Evolutionary conservation across 2,888 invertebrate genomes (phyloP), one percentile per base, ranked within the genome.

Genomic region (Blomia tropicalis): DNA sequence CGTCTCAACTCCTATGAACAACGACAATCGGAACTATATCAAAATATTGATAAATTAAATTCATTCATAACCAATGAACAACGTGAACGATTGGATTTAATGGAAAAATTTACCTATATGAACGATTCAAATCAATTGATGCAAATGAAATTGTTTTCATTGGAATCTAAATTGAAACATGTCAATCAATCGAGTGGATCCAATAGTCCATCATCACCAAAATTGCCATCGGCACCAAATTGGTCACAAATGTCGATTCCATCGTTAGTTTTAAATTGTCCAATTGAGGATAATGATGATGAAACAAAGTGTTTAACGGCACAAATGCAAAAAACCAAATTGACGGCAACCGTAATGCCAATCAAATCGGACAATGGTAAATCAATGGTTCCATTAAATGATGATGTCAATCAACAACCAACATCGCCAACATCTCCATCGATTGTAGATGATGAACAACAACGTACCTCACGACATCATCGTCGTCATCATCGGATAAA

Each of bases 401-500:
- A 27, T 47, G 11, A 27, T 7, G 36, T 17, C 7, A 36, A 17
- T 36, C 7, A 7, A 47, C 22, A 14, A 23, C 2, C 29, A 31
- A 31, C 2, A 22, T 56, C 29, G 23, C 2, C 56, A 27, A 19
- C 29, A 7, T 27, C 22, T 22, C 36, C 25, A 27, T 22, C 54
- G 25, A 22, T 5, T 19, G 11, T 14, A 31, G 17, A 1, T 31
- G 31, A 17, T 4, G 27, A 23, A 14, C 29, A 56, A 2, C 51
- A 29, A n/a, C 51, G 22, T 27, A 19, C 31, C 4, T 19, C 11
- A 31, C 56, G 36, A 11, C 56, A 30, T 25, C 29, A 25, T 36
- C 56, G 36, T 23, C 56, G 56, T 56, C 56, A 56, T 56, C 56
- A 56, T 56, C 56, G 56, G 17, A 56, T 56, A 31, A 2, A 25